These are phyloP conservation scores for Microcebus murinus DNA, from an alignment of 2,113 vertebrate genomes.

Conservation along the genomic window DNA sequence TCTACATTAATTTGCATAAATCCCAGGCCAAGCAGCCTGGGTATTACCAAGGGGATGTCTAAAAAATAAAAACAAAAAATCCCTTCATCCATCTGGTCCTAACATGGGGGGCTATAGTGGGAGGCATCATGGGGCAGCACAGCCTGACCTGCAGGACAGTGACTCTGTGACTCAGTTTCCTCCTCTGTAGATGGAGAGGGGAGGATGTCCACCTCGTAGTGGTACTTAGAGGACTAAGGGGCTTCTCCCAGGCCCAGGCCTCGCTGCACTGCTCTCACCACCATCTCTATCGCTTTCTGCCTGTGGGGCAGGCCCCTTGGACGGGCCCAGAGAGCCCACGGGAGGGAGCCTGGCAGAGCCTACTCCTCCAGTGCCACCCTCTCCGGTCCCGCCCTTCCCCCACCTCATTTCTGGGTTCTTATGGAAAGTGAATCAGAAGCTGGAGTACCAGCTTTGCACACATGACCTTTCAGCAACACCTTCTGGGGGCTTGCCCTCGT, in stretches of 20 bases:
- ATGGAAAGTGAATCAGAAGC: not conserved
- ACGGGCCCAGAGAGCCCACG: not conserved
- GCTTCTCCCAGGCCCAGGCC: not conserved
- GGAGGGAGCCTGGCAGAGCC: not conserved
- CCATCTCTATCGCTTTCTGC: not conserved
- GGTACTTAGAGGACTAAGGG: not conserved
- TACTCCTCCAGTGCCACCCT: not conserved
- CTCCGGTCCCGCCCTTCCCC: not conserved
- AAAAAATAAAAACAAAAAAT: slow-evolving; percentile 52
- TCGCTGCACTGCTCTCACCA: not conserved
- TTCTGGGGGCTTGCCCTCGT: not conserved
- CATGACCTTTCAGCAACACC: not conserved
- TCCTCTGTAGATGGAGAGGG: not conserved
- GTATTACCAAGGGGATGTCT: slow-evolving; percentile 22
- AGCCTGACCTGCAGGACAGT: not conserved
- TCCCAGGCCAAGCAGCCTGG: not conserved
- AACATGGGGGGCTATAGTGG: not conserved
- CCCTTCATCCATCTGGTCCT: slow-evolving; percentile 18
- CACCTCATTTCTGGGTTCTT: not conserved
- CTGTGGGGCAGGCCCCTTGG: not conserved
- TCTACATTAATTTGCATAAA: slow-evolving; percentile 77
- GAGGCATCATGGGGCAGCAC: not conserved
- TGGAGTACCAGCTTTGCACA: not conserved
- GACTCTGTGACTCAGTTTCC: slow-evolving; percentile 15
- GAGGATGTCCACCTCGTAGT: not conserved